A percentile compares a stretch with the other conserved stretches of the same genome.
Conservation (phyloP, 2,113 vertebrate species). For the Pagrus major region DNA sequence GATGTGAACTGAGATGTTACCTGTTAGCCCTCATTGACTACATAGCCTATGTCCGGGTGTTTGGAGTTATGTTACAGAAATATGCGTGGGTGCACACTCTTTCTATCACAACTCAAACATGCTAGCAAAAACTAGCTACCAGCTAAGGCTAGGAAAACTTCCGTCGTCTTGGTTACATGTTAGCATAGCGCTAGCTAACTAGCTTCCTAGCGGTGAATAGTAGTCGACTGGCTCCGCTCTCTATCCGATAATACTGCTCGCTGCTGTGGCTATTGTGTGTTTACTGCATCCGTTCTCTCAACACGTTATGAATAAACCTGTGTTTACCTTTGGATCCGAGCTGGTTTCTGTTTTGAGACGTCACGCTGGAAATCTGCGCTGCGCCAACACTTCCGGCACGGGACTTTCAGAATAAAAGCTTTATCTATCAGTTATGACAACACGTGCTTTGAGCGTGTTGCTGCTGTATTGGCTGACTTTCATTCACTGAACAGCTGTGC, state of each 20-base stretch:
- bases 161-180: neutral
- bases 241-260: too few species aligned
- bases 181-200: slow-evolving; percentile 38
- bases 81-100: too few species aligned
- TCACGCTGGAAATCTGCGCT: neutral
- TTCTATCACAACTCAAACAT: too few species aligned
- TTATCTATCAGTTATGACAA: too few species aligned
- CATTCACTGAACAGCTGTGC: too few species aligned
- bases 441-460: too few species aligned
- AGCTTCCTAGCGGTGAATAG: neutral
- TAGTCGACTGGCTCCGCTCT: neutral
- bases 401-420: slow-evolving; percentile 47
- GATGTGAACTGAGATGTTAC: too few species aligned
- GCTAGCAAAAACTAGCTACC: too few species aligned
- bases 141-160: neutral
- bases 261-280: neutral
- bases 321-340: slow-evolving; percentile 23
- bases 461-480: too few species aligned
- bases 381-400: slow-evolving; percentile 2
- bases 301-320: neutral
- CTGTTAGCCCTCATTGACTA: too few species aligned
- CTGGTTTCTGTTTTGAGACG: neutral
- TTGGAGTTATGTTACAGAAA: too few species aligned
- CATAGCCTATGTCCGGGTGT: too few species aligned
- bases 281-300: rapidly evolving